Conservation (phyloP, 2,888 invertebrate genomes). For the Meliscaeva auricollis region DNA sequence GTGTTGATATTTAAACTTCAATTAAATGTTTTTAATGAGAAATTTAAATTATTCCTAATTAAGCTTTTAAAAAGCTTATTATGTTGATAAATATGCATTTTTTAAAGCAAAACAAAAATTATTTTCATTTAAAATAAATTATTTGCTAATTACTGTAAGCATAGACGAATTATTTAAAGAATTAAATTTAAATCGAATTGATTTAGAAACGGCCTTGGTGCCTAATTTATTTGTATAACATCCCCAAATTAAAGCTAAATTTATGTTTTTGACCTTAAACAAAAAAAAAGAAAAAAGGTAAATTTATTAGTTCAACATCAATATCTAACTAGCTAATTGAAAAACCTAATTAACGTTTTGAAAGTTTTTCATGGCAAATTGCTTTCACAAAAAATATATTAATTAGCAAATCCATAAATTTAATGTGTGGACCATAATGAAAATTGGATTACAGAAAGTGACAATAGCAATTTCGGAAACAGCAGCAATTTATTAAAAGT, state of each 20-base stretch:
- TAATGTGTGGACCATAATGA: not conserved
- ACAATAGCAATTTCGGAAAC: constrained; percentile 3
- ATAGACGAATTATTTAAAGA: too few relatives aligned
- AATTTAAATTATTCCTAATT: too few relatives aligned
- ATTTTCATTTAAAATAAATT: too few relatives aligned
- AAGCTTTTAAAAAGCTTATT: too few relatives aligned
- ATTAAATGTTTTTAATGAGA: too few relatives aligned
- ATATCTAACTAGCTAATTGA: constrained; percentile 17
- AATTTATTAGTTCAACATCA: too few relatives aligned
- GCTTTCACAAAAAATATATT: not conserved
- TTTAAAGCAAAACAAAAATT: too few relatives aligned
- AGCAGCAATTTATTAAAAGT: constrained; percentile 11
- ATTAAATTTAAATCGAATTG: too few relatives aligned
- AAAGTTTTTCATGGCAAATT: not conserved
- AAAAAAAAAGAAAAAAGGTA: not conserved
- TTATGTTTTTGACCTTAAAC: not conserved
- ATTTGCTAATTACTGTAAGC: too few relatives aligned
- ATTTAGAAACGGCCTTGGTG: too few relatives aligned
- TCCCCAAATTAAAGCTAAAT: not conserved
- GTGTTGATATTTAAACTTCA: too few relatives aligned
- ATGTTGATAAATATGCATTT: too few relatives aligned
- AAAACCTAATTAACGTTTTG: constrained; percentile 6
- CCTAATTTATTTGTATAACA: not conserved
- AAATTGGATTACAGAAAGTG: constrained; percentile 15
- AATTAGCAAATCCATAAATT: not conserved